Percentiles rank a stretch among this genome's conserved stretches.
Evolutionary conservation across 2,888 invertebrate species (phyloP).

Genomic region (Cerastoderma edule): DNA sequence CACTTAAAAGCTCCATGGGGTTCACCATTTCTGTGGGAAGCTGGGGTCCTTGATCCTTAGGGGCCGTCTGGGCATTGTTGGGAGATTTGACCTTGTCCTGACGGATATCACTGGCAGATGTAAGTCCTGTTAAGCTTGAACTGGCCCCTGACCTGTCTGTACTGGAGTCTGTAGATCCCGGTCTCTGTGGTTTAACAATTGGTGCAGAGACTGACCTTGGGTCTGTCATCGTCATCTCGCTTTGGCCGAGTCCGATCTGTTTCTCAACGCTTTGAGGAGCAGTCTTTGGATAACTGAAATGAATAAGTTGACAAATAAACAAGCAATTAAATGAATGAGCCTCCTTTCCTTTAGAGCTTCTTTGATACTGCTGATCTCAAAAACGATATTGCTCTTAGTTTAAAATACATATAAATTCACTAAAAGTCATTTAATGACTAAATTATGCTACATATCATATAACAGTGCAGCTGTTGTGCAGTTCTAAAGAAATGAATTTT

Average conservation of each 20-base stretch:
- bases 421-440: no score
- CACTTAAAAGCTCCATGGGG: conserved; percentile 75
- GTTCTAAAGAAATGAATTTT: no score
- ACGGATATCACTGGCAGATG: conserved; percentile 74
- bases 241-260: conserved; percentile 66
- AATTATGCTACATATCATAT: no score
- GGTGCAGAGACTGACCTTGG: conserved; percentile 74
- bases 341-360: no score
- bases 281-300: conserved; percentile 75
- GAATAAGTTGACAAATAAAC: neutral
- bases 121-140: conserved; percentile 74
- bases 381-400: no score
- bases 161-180: conserved; percentile 76
- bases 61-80: conserved; percentile 39
- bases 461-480: no score
- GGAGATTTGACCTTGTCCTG: conserved; percentile 39
- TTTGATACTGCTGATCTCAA: no score
- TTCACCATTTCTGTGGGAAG: conserved; percentile 75
- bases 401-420: no score
- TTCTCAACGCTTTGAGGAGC: conserved; percentile 74
- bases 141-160: conserved; percentile 64
- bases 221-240: conserved; percentile 44
- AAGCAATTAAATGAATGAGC: no score
- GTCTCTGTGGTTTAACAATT: conserved; percentile 60
- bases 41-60: conserved; percentile 51